phyloP scores from a whole-genome alignment of 2,888 invertebrate species.

The Agrotis ipsilon region DNA sequence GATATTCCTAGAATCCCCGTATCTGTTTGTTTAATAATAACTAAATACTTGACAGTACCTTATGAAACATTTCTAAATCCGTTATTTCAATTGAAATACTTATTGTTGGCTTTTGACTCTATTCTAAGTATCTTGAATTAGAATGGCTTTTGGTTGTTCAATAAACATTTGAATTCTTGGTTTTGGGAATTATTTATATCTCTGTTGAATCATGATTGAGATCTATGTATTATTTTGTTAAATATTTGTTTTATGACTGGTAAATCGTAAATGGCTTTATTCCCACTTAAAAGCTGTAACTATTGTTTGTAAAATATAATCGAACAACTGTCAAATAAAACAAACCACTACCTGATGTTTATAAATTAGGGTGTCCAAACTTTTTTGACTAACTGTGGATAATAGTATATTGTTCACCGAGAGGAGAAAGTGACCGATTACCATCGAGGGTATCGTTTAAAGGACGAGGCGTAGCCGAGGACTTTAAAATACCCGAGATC shows the following conservation, averaged over 20 bases:
- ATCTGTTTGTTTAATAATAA: background rate
- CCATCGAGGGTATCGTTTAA: no score
- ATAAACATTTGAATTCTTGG: background rate
- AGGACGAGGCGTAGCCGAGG: no score
- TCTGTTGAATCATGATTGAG: background rate
- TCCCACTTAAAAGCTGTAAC: no score
- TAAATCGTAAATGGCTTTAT: no score
- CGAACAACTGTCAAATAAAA: no score
- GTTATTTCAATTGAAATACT: conserved; percentile 24
- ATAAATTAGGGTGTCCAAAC: no score
- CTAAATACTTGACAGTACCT: background rate
- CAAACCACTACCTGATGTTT: no score
- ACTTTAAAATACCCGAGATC: no score
- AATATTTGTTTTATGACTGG: background rate
- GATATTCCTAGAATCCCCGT: conserved; percentile 1
- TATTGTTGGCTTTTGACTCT: background rate
- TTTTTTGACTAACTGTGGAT: no score
- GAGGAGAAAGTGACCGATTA: no score
- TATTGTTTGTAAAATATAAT: no score
- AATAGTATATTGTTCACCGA: no score
- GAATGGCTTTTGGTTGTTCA: background rate
- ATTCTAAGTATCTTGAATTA: background rate
- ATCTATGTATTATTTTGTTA: background rate
- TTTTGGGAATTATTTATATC: background rate
- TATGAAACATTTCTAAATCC: background rate